Conservation (phyloP, 2,797 vertebrate species). For the Megalops cyprinoides region DNA sequence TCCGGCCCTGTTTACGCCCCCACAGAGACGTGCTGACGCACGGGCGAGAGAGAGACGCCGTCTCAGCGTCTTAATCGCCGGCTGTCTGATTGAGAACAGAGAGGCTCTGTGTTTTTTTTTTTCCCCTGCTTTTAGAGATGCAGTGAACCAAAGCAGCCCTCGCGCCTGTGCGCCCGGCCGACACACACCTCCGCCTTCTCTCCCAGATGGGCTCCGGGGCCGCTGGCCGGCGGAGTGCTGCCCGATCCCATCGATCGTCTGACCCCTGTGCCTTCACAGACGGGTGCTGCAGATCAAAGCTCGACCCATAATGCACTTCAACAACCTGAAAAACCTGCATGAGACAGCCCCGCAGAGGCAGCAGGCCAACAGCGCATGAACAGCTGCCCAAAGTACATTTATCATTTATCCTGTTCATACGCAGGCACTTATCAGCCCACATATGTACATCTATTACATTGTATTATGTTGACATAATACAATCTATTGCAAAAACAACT, state of each 20-base stretch:
- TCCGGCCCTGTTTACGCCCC: neutral
- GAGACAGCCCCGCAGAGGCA: neutral
- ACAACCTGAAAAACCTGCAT: neutral
- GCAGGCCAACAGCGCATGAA: neutral
- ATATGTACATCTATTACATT: neutral
- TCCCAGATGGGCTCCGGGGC: neutral
- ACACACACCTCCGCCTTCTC: neutral
- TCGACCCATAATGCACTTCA: conserved; percentile 12
- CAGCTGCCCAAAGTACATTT: neutral
- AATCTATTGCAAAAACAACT: no score
- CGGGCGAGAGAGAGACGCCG: no score
- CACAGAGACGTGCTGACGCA: neutral
- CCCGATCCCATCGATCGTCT: neutral
- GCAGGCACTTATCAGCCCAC: no score
- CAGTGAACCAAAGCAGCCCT: neutral
- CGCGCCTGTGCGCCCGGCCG: no score
- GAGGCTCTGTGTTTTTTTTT: no score
- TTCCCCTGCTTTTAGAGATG: neutral
- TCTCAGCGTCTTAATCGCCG: neutral
- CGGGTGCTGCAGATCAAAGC: neutral
- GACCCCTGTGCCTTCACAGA: neutral
- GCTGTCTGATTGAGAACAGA: neutral
- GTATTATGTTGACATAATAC: no score
- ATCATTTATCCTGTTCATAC: no score
- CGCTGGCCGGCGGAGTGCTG: neutral